Evolutionary conservation across 2,113 vertebrate genomes (phyloP).

Genomic region (Oreocharis arfaki): DNA sequence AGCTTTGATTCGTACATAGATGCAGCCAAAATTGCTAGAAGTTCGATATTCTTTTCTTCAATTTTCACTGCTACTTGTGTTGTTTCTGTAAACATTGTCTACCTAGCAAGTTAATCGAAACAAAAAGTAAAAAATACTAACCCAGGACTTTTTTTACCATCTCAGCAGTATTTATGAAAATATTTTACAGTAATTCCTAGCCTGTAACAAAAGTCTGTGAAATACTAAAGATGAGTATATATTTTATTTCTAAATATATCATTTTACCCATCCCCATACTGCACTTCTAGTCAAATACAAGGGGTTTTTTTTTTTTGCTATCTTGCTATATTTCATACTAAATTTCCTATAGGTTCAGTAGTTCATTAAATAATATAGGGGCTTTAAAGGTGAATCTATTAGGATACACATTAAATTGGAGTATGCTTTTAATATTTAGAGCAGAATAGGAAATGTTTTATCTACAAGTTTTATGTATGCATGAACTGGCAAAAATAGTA

Average conservation of each 20-base stretch:
- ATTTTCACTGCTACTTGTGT: neutral
- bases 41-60: neutral
- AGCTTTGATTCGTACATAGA: neutral
- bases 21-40: neutral
- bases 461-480: neutral
- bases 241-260: neutral
- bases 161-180: neutral
- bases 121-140: neutral
- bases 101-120: neutral
- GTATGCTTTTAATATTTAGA: neutral
- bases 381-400: neutral
- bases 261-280: neutral
- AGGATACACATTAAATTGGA: neutral
- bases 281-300: neutral
- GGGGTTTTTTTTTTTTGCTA: neutral
- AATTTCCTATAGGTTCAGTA: neutral
- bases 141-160: neutral
- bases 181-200: neutral
- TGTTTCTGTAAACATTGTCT: neutral
- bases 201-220: neutral
- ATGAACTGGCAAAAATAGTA: neutral
- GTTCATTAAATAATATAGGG: neutral
- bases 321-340: neutral
- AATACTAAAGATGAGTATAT: neutral
- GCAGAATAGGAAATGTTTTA: neutral